Conservation (phyloP, 2,113 vertebrate species). For the Climacteris rufus region DNA sequence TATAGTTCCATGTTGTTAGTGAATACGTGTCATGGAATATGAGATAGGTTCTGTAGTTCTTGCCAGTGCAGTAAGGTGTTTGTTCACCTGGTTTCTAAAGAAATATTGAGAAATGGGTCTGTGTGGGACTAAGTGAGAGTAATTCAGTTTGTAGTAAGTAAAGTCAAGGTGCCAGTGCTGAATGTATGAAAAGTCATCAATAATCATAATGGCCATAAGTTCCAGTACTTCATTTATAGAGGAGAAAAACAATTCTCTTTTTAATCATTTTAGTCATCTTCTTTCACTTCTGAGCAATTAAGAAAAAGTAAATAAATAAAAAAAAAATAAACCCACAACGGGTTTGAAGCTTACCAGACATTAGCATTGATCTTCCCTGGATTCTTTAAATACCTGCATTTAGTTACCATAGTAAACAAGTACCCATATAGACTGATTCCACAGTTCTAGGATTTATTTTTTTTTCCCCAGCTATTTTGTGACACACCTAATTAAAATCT, state of each 20-base stretch:
- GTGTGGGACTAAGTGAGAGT: neutral
- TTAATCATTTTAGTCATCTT: neutral
- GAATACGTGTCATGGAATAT: neutral
- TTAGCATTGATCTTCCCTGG: neutral
- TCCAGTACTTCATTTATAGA: neutral
- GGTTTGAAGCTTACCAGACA: neutral
- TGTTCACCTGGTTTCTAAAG: constrained; percentile 25
- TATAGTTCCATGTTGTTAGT: neutral
- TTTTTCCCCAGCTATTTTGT: constrained; percentile 40
- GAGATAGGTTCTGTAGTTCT: neutral
- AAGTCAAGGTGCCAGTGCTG: neutral
- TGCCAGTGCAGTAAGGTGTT: constrained; percentile 10
- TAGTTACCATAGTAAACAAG: constrained; percentile 24
- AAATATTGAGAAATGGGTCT: constrained; percentile 20
- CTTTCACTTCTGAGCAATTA: constrained; percentile 7
- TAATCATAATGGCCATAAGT: neutral
- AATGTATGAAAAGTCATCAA: neutral
- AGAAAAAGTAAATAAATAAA: neutral
- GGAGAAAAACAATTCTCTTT: neutral
- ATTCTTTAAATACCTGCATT: neutral
- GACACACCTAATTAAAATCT: constrained; percentile 60
- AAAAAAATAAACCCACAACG: neutral
- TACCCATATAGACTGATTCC: neutral
- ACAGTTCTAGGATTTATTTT: constrained; percentile 1
- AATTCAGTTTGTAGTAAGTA: neutral